Percentiles rank a stretch among this genome's conserved stretches.
phyloP scores from a whole-genome alignment of 2,888 invertebrate genomes.

The Caenorhabditis virilis region DNA sequence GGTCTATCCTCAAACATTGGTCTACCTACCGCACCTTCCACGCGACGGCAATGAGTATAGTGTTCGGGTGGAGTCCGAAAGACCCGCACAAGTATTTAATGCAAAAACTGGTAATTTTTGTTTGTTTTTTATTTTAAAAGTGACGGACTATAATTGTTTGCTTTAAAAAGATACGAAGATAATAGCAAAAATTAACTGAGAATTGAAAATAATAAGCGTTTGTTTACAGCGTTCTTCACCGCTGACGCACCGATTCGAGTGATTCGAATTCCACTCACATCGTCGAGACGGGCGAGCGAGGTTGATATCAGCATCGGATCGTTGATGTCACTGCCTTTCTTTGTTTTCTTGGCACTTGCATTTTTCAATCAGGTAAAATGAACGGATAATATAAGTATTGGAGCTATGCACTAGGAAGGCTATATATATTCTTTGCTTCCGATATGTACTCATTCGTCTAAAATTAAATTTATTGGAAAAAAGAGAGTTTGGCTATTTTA shows the following conservation, averaged over 20 bases:
- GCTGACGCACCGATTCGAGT: slow-evolving; percentile 45
- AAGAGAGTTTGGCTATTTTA: no score
- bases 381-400: background rate
- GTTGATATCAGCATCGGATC: slow-evolving; percentile 48
- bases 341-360: slow-evolving; percentile 38
- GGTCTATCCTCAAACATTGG: slow-evolving; percentile 36
- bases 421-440: no score
- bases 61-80: slow-evolving; percentile 46
- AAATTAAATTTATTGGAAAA: no score
- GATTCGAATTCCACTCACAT: slow-evolving; percentile 38
- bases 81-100: slow-evolving; percentile 31
- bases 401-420: no score
- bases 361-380: slow-evolving; percentile 45
- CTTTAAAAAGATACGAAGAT: background rate
- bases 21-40: slow-evolving; percentile 32
- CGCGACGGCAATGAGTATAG: slow-evolving; percentile 38
- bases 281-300: slow-evolving; percentile 25
- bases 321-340: slow-evolving; percentile 46
- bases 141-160: background rate
- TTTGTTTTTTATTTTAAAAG: background rate
- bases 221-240: slow-evolving; percentile 11
- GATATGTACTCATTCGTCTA: no score
- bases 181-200: background rate
- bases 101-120: slow-evolving; percentile 32
- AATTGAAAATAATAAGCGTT: background rate